Conservation (phyloP, 1,140 invertebrate species). For the Araneus ventricosus region DNA sequence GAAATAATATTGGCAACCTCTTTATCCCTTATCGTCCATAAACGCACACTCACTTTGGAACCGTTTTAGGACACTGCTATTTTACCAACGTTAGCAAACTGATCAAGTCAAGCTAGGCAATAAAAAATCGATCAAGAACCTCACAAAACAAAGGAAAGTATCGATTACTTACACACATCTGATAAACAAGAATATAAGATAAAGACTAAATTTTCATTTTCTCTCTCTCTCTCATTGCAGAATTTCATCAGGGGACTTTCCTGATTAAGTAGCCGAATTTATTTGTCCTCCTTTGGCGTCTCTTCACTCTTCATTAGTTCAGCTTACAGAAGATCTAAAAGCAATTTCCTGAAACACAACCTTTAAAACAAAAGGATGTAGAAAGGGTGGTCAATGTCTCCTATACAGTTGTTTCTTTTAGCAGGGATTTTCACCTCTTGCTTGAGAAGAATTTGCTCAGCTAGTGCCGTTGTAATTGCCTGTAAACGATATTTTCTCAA, state of each 20-base stretch:
- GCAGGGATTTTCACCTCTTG: neutral
- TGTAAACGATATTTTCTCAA: neutral
- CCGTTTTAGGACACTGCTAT: neutral
- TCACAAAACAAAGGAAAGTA: neutral
- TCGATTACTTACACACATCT: slow-evolving; percentile 40
- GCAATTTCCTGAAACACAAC: slow-evolving; percentile 24
- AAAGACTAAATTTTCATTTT: slow-evolving; percentile 61
- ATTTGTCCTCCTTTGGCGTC: slow-evolving; percentile 11
- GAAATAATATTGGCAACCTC: too few species aligned
- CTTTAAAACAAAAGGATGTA: slow-evolving; percentile 41
- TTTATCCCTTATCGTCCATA: too few species aligned
- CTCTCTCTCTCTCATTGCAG: neutral
- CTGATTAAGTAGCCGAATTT: slow-evolving; percentile 48
- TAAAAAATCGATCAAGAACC: slow-evolving; percentile 23
- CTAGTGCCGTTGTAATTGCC: neutral
- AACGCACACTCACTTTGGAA: too few species aligned
- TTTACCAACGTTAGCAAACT: neutral
- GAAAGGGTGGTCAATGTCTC: neutral
- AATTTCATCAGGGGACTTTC: neutral
- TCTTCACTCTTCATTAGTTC: slow-evolving; percentile 48
- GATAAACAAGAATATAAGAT: slow-evolving; percentile 61
- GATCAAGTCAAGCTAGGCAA: neutral
- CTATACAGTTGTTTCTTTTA: neutral
- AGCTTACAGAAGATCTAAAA: slow-evolving; percentile 62
- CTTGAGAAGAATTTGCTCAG: neutral